These are phyloP conservation scores for Notamacropus eugenii DNA, from an alignment of 2,797 vertebrate genomes.

Conservation along the genomic window DNA sequence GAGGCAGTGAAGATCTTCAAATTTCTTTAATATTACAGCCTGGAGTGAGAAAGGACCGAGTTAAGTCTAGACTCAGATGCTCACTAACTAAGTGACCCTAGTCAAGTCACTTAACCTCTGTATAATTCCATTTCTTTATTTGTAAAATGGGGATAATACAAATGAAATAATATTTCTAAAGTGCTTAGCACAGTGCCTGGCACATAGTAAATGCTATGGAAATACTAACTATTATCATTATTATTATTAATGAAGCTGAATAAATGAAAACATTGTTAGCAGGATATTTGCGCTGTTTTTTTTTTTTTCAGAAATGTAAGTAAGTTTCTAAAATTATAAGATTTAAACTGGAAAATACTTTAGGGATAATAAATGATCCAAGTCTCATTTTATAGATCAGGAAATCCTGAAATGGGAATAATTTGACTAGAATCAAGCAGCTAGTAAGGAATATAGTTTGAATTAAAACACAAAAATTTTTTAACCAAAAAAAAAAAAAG, in stretches of 20 bases:
- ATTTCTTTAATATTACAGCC: no score
- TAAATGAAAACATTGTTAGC: neutral
- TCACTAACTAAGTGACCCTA: neutral
- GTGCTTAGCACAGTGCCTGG: neutral
- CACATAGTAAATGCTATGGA: neutral
- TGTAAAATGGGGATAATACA: neutral
- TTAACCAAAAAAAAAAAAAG: neutral
- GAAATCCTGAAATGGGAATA: neutral
- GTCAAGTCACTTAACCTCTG: neutral
- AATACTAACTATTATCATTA: neutral
- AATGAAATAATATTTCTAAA: neutral
- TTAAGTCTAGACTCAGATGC: neutral
- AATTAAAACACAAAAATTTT: neutral
- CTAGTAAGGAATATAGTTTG: neutral
- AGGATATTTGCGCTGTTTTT: neutral
- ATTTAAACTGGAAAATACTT: neutral
- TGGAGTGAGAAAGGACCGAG: neutral
- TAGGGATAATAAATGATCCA: neutral
- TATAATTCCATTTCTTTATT: neutral
- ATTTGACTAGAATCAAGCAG: neutral
- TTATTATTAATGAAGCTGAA: neutral
- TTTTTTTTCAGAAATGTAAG: neutral
- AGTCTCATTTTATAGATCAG: neutral
- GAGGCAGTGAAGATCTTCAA: no score
- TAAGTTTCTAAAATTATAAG: neutral